Base-by-base conservation (phyloP, 2,797 vertebrate species). In the Zalophus californianus region DNA sequence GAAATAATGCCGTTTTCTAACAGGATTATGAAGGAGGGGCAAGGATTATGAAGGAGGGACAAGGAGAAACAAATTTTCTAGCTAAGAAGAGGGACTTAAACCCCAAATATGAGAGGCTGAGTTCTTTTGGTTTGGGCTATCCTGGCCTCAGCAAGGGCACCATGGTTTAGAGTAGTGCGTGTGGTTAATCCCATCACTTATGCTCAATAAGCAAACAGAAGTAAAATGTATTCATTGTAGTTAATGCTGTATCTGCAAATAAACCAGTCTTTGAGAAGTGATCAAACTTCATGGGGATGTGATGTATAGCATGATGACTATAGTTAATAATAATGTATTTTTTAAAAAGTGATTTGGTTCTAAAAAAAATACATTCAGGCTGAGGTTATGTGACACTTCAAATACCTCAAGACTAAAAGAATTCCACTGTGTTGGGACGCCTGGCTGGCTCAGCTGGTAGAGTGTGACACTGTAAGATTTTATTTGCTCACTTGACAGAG, bases 11-110 rank as follows among this genome's bases (percentile, higher is more conserved):
- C 52, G 60, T 82, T 97, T 86, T 87, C 90, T 68, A 58, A 44
- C 13, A 70, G 38, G 38, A 68, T 56, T 60, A 3, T 73, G 56
- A 94, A 85, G 94, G 38, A 86, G 18, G 7, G 21, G 13, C 52
- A 54, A 88, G 38, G 38, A 68, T 56, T 60, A 3, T 73, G 56
- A 94, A 86, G 96, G 38, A 86, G 18, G 7, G 21, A 10, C 52
- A 54, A 88, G 48, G 73, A 97, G 68, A 92, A 88, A 66, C 23
- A 68, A 16, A 56, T 56, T 92, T 93, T 70, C 44, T 72, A 70
- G 66, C 35, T 52, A 27, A 89, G 78, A 52, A 73, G 82, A 90
- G 38, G 20, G 44, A n/a, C 41, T 29, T 66, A 77, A 50, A 54
- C 82, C 18, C 16, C 32, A 32, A 58, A 35, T 32, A 1, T 58